Evolutionary conservation across 2,888 invertebrate genomes (phyloP).

Genomic region (Megaustenia siamemsis): DNA sequence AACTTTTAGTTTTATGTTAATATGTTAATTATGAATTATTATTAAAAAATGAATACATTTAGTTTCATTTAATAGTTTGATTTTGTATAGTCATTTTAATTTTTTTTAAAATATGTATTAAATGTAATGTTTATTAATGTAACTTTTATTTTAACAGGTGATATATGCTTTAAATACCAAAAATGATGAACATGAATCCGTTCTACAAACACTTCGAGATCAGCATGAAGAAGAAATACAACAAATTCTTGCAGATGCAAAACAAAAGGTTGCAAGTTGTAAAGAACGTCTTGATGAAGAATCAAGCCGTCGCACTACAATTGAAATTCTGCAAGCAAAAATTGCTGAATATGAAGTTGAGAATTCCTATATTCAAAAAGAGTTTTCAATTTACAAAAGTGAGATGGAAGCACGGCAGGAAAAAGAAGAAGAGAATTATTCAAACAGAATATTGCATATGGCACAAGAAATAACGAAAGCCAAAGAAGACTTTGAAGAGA

Average conservation of each 20-base stretch:
- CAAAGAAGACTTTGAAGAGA: slow-evolving; percentile 77
- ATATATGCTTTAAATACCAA: slow-evolving; percentile 80
- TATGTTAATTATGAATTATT: too few relatives aligned
- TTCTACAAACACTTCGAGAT: slow-evolving; percentile 75
- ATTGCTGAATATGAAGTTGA: slow-evolving; percentile 71
- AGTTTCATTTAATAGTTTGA: background rate
- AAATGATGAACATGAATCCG: slow-evolving; percentile 79
- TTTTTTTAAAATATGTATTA: background rate
- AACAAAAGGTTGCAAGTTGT: slow-evolving; percentile 72
- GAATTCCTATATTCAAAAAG: slow-evolving; percentile 64
- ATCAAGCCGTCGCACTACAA: slow-evolving; percentile 64
- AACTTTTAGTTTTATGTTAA: too few relatives aligned
- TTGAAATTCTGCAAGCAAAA: slow-evolving; percentile 69
- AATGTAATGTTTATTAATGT: too few relatives aligned
- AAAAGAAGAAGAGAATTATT: slow-evolving; percentile 71
- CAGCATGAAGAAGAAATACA: slow-evolving; percentile 79
- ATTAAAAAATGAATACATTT: background rate
- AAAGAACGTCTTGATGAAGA: slow-evolving; percentile 70
- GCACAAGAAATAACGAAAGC: slow-evolving; percentile 75
- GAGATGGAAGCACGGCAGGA: slow-evolving; percentile 70
- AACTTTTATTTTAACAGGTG: slow-evolving; percentile 72
- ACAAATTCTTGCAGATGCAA: slow-evolving; percentile 76
- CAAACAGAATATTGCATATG: slow-evolving; percentile 71
- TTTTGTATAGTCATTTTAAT: background rate
- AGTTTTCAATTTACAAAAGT: slow-evolving; percentile 72